These are phyloP conservation scores for Malurus alboscapulatus DNA, from an alignment of 2,113 vertebrate species.

Conservation along the genomic window DNA sequence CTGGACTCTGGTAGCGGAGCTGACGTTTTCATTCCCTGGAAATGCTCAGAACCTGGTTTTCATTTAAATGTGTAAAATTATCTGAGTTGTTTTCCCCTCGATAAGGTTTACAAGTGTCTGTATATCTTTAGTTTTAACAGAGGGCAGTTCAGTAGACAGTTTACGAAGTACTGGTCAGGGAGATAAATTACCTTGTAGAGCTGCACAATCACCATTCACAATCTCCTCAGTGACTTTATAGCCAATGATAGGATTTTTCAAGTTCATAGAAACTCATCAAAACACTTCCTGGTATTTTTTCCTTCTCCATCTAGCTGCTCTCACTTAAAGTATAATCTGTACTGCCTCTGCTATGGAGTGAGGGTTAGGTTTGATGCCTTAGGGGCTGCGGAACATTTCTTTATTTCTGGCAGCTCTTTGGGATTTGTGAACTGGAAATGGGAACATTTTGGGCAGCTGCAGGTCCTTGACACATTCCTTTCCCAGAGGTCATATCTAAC, in stretches of 20 bases:
- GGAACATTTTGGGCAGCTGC: conserved; percentile 8
- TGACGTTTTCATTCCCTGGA: conserved; percentile 26
- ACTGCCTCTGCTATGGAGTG: not conserved
- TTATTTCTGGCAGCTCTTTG: conserved; percentile 29
- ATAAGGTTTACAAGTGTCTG: conserved; percentile 67
- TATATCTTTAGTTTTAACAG: conserved; percentile 66
- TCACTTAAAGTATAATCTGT: conserved; percentile 26
- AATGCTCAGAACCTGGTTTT: conserved; percentile 43
- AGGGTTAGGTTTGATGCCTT: conserved; percentile 48
- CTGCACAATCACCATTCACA: conserved; percentile 40
- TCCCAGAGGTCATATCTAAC: not conserved
- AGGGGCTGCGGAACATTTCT: not conserved
- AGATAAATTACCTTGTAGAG: conserved; percentile 58
- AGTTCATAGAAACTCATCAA: conserved; percentile 68
- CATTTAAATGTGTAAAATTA: conserved; percentile 67
- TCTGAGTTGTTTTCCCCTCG: conserved; percentile 62
- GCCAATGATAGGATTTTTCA: conserved; percentile 68
- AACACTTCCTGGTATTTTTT: conserved; percentile 43
- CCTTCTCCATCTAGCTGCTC: not conserved
- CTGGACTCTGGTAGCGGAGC: not conserved
- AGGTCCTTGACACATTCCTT: not conserved
- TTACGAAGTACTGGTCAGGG: conserved; percentile 63
- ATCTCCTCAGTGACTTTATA: conserved; percentile 59
- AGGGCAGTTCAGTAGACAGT: conserved; percentile 65
- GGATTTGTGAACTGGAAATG: conserved; percentile 46